Conservation (phyloP, 2,113 vertebrate genomes). For the Forbesichthys papilliferus region DNA sequence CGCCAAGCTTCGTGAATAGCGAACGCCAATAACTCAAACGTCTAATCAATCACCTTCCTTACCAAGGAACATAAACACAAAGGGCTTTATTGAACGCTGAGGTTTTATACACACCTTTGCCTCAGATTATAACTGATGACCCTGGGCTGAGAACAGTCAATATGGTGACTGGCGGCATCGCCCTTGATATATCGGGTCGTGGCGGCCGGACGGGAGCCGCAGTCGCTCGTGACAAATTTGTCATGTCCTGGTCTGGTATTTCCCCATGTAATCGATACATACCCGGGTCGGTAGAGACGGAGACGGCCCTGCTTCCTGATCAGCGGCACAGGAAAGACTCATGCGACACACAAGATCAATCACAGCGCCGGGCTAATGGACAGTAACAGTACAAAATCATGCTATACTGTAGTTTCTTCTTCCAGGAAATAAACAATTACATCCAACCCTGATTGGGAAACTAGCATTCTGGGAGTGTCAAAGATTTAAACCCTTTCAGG, state of each 20-base stretch:
- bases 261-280: conserved; percentile 51
- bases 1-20: conserved; percentile 9
- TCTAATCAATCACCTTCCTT: conserved; percentile 5
- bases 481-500: too few relatives aligned
- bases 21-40: conserved; percentile 15
- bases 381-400: too few relatives aligned
- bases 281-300: conserved; percentile 38
- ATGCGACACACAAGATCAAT: too few relatives aligned
- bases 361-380: too few relatives aligned
- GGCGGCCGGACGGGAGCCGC: conserved; percentile 37
- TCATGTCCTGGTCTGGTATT: conserved; percentile 52
- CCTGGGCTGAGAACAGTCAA: conserved; percentile 55
- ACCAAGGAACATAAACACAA: conserved; percentile 26
- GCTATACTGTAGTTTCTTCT: too few relatives aligned
- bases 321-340: conserved; percentile 1
- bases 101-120: conserved; percentile 19
- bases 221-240: conserved; percentile 56
- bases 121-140: conserved; percentile 47
- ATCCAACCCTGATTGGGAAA: too few relatives aligned
- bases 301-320: conserved; percentile 26
- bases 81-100: conserved; percentile 19
- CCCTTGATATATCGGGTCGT: conserved; percentile 11
- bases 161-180: conserved; percentile 6
- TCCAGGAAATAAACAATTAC: too few relatives aligned
- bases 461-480: too few relatives aligned